phyloP scores from a whole-genome alignment of 1,140 invertebrate species.

The Nasonia giraulti region DNA sequence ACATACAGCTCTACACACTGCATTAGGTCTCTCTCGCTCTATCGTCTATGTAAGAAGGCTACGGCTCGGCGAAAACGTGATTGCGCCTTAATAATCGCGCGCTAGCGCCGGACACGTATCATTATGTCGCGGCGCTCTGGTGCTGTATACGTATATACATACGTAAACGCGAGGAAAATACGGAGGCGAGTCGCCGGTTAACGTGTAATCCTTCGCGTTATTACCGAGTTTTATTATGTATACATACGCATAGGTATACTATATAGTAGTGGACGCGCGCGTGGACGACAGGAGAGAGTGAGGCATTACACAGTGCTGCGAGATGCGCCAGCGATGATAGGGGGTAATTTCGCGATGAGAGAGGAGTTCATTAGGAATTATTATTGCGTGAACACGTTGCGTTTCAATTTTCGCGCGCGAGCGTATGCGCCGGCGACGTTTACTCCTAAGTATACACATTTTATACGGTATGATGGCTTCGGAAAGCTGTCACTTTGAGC shows the following conservation, averaged over 20 bases:
- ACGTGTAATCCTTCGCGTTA: constrained; percentile 15
- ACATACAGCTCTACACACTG: neutral
- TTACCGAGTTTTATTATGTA: constrained; percentile 14
- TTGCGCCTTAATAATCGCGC: constrained; percentile 34
- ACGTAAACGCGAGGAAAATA: constrained; percentile 18
- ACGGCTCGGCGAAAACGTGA: constrained; percentile 25
- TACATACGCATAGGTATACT: neutral
- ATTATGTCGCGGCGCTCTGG: neutral
- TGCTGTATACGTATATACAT: neutral
- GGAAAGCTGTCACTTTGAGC: neutral
- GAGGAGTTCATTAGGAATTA: constrained; percentile 25
- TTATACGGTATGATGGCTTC: neutral
- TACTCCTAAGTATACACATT: neutral
- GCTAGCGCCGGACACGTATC: constrained; percentile 7
- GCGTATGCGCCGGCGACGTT: neutral
- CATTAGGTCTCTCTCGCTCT: neutral
- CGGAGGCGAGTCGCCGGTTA: constrained; percentile 18
- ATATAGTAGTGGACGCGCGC: neutral
- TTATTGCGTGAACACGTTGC: neutral
- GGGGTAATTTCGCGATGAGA: constrained; percentile 14
- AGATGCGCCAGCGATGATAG: neutral
- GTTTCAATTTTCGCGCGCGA: neutral
- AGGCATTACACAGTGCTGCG: neutral
- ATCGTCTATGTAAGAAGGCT: neutral
- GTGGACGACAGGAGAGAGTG: neutral